These are phyloP conservation scores for Drosophila quinaria DNA, from an alignment of 2,888 invertebrate genomes.

Conservation along the genomic window DNA sequence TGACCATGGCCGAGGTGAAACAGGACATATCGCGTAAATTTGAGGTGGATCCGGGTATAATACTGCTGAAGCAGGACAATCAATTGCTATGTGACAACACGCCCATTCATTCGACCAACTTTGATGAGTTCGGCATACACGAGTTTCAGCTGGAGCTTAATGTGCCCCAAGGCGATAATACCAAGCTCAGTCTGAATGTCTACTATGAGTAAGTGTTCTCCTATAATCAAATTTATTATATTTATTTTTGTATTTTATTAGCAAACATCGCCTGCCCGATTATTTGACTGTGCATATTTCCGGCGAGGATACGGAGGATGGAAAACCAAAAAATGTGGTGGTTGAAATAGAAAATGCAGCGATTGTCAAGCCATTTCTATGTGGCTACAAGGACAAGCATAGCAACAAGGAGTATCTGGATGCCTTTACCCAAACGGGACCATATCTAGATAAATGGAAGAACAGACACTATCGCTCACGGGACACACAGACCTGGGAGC, in stretches of 20 bases:
- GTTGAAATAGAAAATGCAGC: constrained; percentile 88
- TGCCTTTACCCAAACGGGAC: constrained; percentile 92
- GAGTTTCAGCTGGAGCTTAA: constrained; percentile 76
- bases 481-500: constrained; percentile 89
- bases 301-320: constrained; percentile 84
- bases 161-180: constrained; percentile 18
- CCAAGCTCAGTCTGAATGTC: constrained; percentile 80
- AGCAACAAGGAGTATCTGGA: constrained; percentile 91
- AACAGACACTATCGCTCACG: constrained; percentile 82
- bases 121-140: constrained; percentile 84
- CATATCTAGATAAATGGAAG: constrained; percentile 81
- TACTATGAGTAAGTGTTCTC: constrained; percentile 83
- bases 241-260: constrained; percentile 30
- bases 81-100: constrained; percentile 79
- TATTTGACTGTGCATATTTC: constrained; percentile 87
- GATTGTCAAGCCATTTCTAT: constrained; percentile 90
- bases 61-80: constrained; percentile 87
- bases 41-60: constrained; percentile 86
- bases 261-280: constrained; percentile 86
- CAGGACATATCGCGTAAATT: constrained; percentile 88
- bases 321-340: constrained; percentile 86
- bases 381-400: constrained; percentile 91
- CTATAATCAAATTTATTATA: not conserved
- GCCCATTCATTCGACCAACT: constrained; percentile 72
- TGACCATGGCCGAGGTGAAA: constrained; percentile 88